These are phyloP conservation scores for Diplosoma virens DNA, from an alignment of 23 tunicate species.

Conservation along the genomic window DNA sequence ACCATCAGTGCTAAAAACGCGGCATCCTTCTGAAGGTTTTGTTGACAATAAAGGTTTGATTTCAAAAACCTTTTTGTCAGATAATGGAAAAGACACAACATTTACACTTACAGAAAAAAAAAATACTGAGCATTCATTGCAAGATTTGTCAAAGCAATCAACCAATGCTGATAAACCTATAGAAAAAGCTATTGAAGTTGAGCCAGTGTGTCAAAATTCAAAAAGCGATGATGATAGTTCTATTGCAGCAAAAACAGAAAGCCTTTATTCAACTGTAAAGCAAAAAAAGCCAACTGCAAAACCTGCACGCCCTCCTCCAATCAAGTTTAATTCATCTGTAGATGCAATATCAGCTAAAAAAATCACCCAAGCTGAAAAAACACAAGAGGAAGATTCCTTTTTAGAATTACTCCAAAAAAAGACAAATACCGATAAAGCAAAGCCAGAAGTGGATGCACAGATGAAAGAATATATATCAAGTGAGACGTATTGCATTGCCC, in stretches of 20 bases:
- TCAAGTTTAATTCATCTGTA: not conserved
- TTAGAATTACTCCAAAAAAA: conserved; percentile 3
- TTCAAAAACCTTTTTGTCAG: no score
- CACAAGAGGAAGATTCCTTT: conserved; percentile 6
- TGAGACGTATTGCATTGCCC: conserved; percentile 39
- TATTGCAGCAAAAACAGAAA: no score
- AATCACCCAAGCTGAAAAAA: not conserved
- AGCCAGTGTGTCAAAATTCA: no score
- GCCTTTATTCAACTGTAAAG: no score
- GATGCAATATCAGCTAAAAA: not conserved
- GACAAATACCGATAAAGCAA: not conserved
- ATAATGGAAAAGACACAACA: no score
- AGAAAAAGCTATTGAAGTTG: no score
- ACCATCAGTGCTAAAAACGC: conserved; percentile 26
- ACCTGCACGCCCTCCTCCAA: conserved; percentile 44
- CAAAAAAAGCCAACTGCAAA: conserved; percentile 3
- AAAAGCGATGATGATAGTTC: no score
- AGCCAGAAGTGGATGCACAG: conserved; percentile 21
- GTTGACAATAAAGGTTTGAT: not conserved
- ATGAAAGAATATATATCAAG: conserved; percentile 48
- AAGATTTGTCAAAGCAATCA: no score
- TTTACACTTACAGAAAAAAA: no score
- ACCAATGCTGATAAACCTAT: no score
- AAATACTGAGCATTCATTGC: no score
- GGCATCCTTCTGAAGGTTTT: conserved; percentile 2